phyloP scores from a whole-genome alignment of 2,113 vertebrate genomes.

The Hypanus sabinus region DNA sequence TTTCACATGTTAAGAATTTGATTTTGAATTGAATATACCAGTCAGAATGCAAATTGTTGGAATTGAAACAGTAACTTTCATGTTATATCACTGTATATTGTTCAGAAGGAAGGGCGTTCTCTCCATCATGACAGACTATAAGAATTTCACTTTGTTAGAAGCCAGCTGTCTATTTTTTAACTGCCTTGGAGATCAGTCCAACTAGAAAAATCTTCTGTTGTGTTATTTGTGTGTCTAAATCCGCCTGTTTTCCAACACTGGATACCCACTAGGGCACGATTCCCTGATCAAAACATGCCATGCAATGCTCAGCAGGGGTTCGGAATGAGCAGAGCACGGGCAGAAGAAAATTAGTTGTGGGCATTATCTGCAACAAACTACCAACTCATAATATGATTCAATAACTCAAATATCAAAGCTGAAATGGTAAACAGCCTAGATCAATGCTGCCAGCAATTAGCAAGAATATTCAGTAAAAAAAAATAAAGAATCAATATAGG shows the following conservation, averaged over 20 bases:
- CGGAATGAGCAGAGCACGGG: not conserved
- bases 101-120: too few relatives aligned
- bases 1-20: not conserved
- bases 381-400: not conserved
- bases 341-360: not conserved
- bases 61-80: not conserved
- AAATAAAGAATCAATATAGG: not conserved
- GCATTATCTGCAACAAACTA: not conserved
- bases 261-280: not conserved
- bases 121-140: not conserved
- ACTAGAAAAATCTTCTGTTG: not conserved
- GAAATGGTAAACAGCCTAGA: too few relatives aligned
- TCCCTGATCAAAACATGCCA: not conserved
- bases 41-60: not conserved
- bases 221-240: not conserved
- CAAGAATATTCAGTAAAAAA: not conserved
- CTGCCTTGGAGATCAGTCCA: not conserved
- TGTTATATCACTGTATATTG: not conserved
- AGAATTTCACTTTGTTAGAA: not conserved
- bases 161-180: not conserved
- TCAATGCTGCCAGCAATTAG: not conserved
- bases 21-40: not conserved
- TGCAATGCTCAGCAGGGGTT: not conserved
- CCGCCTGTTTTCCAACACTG: not conserved
- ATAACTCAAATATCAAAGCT: not conserved